Conservation (phyloP, 2,888 invertebrate genomes). For the Selenia dentaria region DNA sequence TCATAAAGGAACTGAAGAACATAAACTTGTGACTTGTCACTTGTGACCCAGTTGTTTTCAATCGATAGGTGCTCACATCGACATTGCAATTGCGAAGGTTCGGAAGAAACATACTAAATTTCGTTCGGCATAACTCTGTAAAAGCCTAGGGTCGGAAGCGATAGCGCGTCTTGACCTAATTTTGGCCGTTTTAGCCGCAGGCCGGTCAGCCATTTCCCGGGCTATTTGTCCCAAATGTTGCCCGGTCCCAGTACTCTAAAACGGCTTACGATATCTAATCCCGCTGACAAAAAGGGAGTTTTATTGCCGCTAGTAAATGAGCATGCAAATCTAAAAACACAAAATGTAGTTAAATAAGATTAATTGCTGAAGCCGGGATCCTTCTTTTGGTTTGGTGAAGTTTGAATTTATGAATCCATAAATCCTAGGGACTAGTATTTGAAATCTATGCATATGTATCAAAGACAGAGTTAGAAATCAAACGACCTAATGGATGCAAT, state of each 20-base stretch:
- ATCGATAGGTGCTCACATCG: constrained; percentile 9
- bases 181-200: constrained; percentile 50
- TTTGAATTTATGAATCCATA: constrained; percentile 7
- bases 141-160: constrained; percentile 46
- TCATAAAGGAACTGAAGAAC: constrained; percentile 8
- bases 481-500: too few relatives aligned
- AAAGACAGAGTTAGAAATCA: too few relatives aligned
- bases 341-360: constrained; percentile 31
- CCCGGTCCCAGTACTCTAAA: constrained; percentile 43
- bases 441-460: constrained; percentile 29
- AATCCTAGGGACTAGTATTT: constrained; percentile 8
- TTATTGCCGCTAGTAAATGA: constrained; percentile 44
- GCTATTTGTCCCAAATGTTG: constrained; percentile 64
- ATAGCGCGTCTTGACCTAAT: constrained; percentile 64
- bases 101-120: constrained; percentile 47
- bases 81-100: constrained; percentile 8
- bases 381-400: too few relatives aligned
- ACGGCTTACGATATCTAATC: constrained; percentile 58
- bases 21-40: constrained; percentile 9
- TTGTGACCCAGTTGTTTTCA: constrained; percentile 14
- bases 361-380: constrained; percentile 11
- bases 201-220: constrained; percentile 54
- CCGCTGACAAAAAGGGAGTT: constrained; percentile 55
- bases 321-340: constrained; percentile 12
- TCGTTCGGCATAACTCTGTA: constrained; percentile 48